These are phyloP conservation scores for Epinotia brunnichana DNA, from an alignment of 2,888 invertebrate species.

Conservation along the genomic window DNA sequence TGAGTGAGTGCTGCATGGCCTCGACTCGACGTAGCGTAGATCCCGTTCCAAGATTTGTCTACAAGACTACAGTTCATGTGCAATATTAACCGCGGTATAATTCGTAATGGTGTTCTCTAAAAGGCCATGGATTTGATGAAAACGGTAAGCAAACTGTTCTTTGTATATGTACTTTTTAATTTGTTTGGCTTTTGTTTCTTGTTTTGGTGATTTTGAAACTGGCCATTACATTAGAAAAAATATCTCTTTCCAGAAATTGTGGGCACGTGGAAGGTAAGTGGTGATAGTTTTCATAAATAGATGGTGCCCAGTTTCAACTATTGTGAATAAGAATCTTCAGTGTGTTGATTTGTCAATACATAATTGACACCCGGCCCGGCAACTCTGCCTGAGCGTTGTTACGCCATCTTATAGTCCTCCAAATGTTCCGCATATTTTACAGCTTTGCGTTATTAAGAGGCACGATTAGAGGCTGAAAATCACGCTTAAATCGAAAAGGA, in stretches of 20 bases:
- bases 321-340: slow-evolving; percentile 64
- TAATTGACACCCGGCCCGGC: slow-evolving; percentile 75
- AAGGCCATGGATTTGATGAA: slow-evolving; percentile 85
- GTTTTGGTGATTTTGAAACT: slow-evolving; percentile 84
- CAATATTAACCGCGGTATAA: slow-evolving; percentile 72
- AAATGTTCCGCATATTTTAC: slow-evolving; percentile 80
- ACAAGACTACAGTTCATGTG: slow-evolving; percentile 67
- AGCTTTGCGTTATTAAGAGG: slow-evolving; percentile 70
- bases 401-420: slow-evolving; percentile 83
- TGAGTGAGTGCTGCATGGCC: slow-evolving; percentile 78
- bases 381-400: slow-evolving; percentile 77
- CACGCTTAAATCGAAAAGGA: slow-evolving; percentile 68
- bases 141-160: slow-evolving; percentile 78
- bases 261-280: slow-evolving; percentile 83
- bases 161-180: slow-evolving; percentile 66
- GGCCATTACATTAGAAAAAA: slow-evolving; percentile 84
- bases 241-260: slow-evolving; percentile 84
- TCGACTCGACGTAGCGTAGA: slow-evolving; percentile 64
- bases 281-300: slow-evolving; percentile 71
- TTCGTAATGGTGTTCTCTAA: slow-evolving; percentile 83
- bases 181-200: slow-evolving; percentile 84
- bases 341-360: slow-evolving; percentile 82
- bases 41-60: slow-evolving; percentile 74
- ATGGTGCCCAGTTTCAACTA: slow-evolving; percentile 72
- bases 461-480: slow-evolving; percentile 69